Evolutionary conservation across 2,113 vertebrate genomes (phyloP).

Genomic region (Sclerurus mexicanus): DNA sequence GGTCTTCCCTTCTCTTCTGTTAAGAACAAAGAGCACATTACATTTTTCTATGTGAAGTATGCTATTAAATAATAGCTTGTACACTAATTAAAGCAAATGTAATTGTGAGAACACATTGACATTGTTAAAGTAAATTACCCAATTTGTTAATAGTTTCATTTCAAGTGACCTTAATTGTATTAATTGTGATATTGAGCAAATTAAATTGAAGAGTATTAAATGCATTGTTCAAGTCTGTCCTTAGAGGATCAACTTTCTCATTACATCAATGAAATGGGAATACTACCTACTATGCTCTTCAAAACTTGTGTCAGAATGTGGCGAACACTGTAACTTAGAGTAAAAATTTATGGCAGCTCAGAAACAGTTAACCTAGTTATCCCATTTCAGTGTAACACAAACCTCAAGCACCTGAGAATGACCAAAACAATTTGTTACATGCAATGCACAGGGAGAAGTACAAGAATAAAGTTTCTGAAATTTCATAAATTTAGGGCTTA

Average conservation of each 20-base stretch:
- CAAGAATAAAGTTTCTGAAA: not conserved
- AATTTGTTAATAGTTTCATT: constrained; percentile 79
- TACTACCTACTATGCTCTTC: constrained; percentile 22
- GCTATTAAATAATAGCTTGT: constrained; percentile 78
- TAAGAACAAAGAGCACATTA: constrained; percentile 67
- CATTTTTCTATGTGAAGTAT: constrained; percentile 70
- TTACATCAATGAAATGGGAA: constrained; percentile 69
- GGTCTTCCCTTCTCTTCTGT: constrained; percentile 53
- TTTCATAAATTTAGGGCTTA: not conserved
- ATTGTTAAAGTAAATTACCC: constrained; percentile 79
- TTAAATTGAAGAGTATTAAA: constrained; percentile 79
- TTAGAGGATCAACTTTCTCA: constrained; percentile 68
- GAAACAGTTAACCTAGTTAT: not conserved
- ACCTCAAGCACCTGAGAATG: not conserved
- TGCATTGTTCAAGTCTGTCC: constrained; percentile 72
- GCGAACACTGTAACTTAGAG: not conserved
- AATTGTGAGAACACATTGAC: constrained; percentile 79
- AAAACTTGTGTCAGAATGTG: not conserved
- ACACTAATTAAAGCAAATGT: constrained; percentile 78
- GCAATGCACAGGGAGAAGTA: not conserved
- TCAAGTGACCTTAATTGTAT: constrained; percentile 81
- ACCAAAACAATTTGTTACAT: not conserved
- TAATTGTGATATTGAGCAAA: constrained; percentile 78
- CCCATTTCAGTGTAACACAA: not conserved
- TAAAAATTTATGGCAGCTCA: not conserved